Base-by-base conservation (phyloP, 2,113 vertebrate species). In the Antechinus flavipes region DNA sequence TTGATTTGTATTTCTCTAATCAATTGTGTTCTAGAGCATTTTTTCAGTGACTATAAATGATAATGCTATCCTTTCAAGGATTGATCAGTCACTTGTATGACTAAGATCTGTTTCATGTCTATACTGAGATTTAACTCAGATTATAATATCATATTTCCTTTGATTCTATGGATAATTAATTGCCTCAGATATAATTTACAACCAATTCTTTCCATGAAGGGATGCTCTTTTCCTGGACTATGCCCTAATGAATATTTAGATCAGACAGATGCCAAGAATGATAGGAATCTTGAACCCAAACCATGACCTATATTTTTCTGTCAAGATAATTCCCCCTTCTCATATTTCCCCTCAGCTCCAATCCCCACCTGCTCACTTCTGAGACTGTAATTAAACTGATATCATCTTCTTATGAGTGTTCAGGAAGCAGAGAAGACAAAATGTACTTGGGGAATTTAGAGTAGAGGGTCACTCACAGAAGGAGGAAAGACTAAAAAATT, bases 211-310 rank as follows among this genome's bases (percentile, higher is more conserved):
- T 54, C 26, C n/a, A 93, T 58, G 94, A 55, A 93, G 25, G 54
- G 90, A 16, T 26, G 55, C 54, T n/a, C 25, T 95, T 92, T 93
- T 91, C 90, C 54, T 90, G 89, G 58, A 19, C 27, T 76, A 3
- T 55, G 54, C 90, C 54, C 68, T 94, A 49, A 91, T 56, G 8
- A 30, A 84, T 68, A 90, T 19, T 68, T 93, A 52, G 56, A 89
- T 30, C 25, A 53, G 89, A 94, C 54, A 93, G 90, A 27, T 52
- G 49, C 47, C 90, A 53, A 90, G 35, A 46, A 68, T 95, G 90
- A 52, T 27, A 90, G 91, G 46, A 91, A 93, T 92, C 42, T 92
- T 92, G 91, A 55, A 95, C 92, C 52, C 47, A 23, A 94, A 61
- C 25, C 76, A 54, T 91, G 24, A 53, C 91, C 68, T 93, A 53